phyloP scores from a whole-genome alignment of 2,113 vertebrate species.

The Saimiri boliviensis region DNA sequence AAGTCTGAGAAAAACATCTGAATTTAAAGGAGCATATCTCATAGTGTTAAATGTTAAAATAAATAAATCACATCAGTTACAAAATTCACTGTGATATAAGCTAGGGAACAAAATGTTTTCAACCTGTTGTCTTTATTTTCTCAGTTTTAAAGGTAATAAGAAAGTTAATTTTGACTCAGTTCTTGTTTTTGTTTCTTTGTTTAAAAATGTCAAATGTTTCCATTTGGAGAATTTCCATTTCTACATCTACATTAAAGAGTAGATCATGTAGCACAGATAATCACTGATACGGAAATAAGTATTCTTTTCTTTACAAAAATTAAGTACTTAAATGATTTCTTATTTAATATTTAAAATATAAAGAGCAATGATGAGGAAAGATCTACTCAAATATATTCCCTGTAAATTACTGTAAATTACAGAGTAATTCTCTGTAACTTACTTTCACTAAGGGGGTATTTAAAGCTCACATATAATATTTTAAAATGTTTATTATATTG shows the following conservation, averaged over 20 bases:
- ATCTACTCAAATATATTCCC: not conserved
- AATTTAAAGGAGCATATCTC: not conserved
- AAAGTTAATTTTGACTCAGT: not conserved
- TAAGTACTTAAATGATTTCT: not conserved
- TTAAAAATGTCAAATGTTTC: constrained; percentile 4
- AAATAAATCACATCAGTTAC: not conserved
- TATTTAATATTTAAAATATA: not conserved
- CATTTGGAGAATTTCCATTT: not conserved
- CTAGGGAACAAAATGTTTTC: not conserved
- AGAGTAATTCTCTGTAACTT: constrained; percentile 4
- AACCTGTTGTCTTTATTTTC: not conserved
- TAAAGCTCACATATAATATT: not conserved
- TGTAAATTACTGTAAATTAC: constrained; percentile 36
- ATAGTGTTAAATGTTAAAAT: constrained; percentile 4
- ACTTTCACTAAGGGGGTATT: not conserved
- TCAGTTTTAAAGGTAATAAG: not conserved
- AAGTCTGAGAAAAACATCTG: not conserved
- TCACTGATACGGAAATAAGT: not conserved
- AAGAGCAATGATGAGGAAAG: not conserved
- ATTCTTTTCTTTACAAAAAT: not conserved
- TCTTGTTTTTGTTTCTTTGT: constrained; percentile 33
- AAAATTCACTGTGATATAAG: not conserved
- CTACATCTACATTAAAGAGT: not conserved
- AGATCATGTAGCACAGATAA: not conserved
- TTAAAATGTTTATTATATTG: not conserved